Percentiles rank a stretch among this genome's conserved stretches.
These are phyloP conservation scores for Lasioglossum malachurum DNA, from an alignment of 2,888 invertebrate genomes.

Conservation along the genomic window DNA sequence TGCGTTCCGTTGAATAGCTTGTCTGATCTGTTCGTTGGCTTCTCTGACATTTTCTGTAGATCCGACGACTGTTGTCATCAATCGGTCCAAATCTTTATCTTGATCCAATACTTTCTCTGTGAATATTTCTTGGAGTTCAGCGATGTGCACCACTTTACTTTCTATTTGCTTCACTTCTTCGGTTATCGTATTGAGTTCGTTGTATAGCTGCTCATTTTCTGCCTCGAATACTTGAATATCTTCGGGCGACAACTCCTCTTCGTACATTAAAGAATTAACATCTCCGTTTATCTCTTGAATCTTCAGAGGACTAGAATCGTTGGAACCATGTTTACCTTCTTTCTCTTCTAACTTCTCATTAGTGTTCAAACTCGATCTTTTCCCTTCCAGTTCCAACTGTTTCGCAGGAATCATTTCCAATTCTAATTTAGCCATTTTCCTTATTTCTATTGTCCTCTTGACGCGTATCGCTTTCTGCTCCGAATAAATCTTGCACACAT, in stretches of 20 bases:
- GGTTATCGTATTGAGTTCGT: slow-evolving; percentile 94
- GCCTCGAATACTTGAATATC: slow-evolving; percentile 97
- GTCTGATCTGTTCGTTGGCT: slow-evolving; percentile 98
- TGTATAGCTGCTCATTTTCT: slow-evolving; percentile 94
- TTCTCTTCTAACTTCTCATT: slow-evolving; percentile 76
- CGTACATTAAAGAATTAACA: slow-evolving; percentile 80
- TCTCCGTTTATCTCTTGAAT: slow-evolving; percentile 82
- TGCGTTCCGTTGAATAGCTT: slow-evolving; percentile 98
- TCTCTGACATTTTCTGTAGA: slow-evolving; percentile 98
- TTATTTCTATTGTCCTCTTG: slow-evolving; percentile 93
- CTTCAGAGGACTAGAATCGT: slow-evolving; percentile 78
- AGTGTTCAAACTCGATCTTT: slow-evolving; percentile 55
- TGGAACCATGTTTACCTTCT: slow-evolving; percentile 48
- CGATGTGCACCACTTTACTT: slow-evolving; percentile 97
- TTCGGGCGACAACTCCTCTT: slow-evolving; percentile 91
- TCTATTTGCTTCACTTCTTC: slow-evolving; percentile 97
- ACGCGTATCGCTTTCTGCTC: slow-evolving; percentile 95
- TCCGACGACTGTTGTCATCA: slow-evolving; percentile 94
- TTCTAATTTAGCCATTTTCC: slow-evolving; percentile 91
- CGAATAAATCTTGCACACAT: slow-evolving; percentile 94
- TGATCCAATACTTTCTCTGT: slow-evolving; percentile 98
- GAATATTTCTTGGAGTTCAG: slow-evolving; percentile 97
- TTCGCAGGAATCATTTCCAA: slow-evolving; percentile 62
- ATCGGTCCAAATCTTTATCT: slow-evolving; percentile 96
- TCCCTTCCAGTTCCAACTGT: slow-evolving; percentile 78